phyloP scores from a whole-genome alignment of 2,888 invertebrate genomes.

The Trilocha varians region DNA sequence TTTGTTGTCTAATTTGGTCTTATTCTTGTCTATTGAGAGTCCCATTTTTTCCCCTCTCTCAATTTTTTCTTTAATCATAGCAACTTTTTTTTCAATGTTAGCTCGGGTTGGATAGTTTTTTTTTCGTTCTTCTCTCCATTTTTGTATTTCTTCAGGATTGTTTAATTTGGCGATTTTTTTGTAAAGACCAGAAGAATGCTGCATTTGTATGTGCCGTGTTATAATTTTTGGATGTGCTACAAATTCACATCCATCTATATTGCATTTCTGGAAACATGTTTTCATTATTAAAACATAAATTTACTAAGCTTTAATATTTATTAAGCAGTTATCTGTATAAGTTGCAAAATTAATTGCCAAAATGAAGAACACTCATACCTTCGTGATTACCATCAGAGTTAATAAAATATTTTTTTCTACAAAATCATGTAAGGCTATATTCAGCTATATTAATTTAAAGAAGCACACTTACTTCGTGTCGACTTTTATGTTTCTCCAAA shows the following conservation, averaged over 20 bases:
- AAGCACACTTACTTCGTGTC: slow-evolving; percentile 73
- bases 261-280: slow-evolving; percentile 73
- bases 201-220: slow-evolving; percentile 85
- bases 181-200: slow-evolving; percentile 88
- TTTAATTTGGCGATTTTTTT: slow-evolving; percentile 82
- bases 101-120: slow-evolving; percentile 82
- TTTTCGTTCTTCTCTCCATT: slow-evolving; percentile 88
- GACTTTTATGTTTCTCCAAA: slow-evolving; percentile 78
- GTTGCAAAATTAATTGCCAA: too few relatives aligned
- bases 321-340: too few relatives aligned
- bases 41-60: slow-evolving; percentile 84
- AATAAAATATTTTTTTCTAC: too few relatives aligned
- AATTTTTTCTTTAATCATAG: slow-evolving; percentile 76
- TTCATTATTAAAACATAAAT: neutral
- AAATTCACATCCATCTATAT: slow-evolving; percentile 85
- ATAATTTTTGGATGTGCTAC: slow-evolving; percentile 85
- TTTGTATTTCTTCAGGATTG: slow-evolving; percentile 86
- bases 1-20: slow-evolving; percentile 33
- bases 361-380: too few relatives aligned
- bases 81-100: slow-evolving; percentile 77
- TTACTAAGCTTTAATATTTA: too few relatives aligned
- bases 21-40: slow-evolving; percentile 27
- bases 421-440: neutral
- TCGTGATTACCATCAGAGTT: too few relatives aligned
- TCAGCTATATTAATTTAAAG: neutral